phyloP scores from a whole-genome alignment of 2,113 vertebrate genomes.

The Chionodraco myersi region DNA sequence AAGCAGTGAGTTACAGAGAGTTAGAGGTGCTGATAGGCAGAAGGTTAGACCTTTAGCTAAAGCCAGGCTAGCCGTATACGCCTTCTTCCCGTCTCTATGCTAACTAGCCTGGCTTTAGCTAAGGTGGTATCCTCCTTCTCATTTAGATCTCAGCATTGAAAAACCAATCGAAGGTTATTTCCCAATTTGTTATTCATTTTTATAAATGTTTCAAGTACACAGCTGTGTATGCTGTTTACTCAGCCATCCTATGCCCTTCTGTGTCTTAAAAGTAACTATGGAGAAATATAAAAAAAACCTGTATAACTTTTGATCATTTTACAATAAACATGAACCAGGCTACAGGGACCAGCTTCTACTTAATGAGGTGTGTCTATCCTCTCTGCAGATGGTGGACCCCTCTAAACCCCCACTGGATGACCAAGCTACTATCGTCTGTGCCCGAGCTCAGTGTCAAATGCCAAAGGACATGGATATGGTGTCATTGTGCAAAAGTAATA shows the following conservation, averaged over 20 bases:
- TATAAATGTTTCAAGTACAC: background rate
- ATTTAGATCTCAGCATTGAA: background rate
- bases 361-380: constrained; percentile 6
- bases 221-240: background rate
- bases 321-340: background rate
- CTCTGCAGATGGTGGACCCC: background rate
- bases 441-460: constrained; percentile 63
- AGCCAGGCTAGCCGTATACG: background rate
- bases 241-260: background rate
- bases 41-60: background rate
- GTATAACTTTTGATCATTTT: background rate
- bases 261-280: background rate
- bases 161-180: background rate
- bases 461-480: constrained; percentile 66
- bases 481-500: constrained; percentile 74
- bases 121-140: background rate
- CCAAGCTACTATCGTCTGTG: constrained; percentile 15
- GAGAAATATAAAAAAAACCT: background rate
- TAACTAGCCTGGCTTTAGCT: background rate
- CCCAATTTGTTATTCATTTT: background rate
- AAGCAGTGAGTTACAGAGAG: background rate
- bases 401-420: background rate
- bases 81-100: background rate
- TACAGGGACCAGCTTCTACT: background rate
- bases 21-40: background rate